Evolutionary conservation across 2,888 invertebrate species (phyloP), one percentile per base, ranked within the genome.

Genomic region (Epirrita christyi): DNA sequence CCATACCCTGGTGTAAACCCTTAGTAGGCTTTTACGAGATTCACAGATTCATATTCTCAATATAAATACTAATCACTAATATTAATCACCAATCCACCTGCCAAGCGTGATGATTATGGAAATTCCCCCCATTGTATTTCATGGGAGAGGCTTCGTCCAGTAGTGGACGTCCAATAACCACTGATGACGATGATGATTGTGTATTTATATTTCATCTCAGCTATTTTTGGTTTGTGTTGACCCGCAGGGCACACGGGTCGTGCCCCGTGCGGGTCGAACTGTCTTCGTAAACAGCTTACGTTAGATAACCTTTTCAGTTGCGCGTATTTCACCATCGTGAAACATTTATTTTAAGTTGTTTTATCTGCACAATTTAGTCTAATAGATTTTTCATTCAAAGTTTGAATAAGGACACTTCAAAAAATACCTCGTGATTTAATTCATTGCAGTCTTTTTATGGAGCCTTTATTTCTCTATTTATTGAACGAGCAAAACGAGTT

Each of bases 261-360:
- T 32, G 55, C 44, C 36, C 41, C 4, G 4, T n/a, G 32, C 28
- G 14, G 8, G 13, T 28, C 13, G 40, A 36, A n/a, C 42, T 57
- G 44, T 64, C 64, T 61, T 61, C 57, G 56, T 61, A 58, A 59
- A 57, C 55, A 55, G 55, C 57, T 59, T 61, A 61, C 52, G 54
- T 51, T 57, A 57, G 54, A 47, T 52, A 52, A 48, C 50, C 40
- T 47, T 49, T 61, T 59, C 4, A 21, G 21, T 4, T 21, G 21
- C 21, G 21, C 21, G 21, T 21, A 21, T 21, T 3, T 21, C 21
- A 52, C 52, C 10, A 7, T 48, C 32, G 43, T 49, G 38, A 49
- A 43, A 32, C 32, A 5, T n/a, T 36, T 36, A 40, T 48, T 29
- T 40, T 14, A 32, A 40, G 40, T 11, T 7, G 11, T 28, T 48